These are phyloP conservation scores for Oryzias sinensis DNA, from an alignment of 2,797 vertebrate genomes.

Conservation along the genomic window DNA sequence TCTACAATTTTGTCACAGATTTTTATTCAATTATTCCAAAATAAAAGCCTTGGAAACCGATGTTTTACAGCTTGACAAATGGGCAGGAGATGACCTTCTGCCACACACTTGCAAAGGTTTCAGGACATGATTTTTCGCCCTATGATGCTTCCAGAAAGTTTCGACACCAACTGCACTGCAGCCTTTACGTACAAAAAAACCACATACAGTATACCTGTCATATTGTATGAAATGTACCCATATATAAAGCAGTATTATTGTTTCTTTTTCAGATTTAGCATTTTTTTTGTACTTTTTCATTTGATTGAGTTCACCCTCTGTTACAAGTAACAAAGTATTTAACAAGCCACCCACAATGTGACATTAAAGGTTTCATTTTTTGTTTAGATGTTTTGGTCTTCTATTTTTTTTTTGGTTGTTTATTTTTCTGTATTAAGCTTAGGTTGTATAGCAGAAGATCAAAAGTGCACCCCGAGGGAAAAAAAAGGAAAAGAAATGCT, in stretches of 20 bases:
- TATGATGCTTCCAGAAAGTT: conserved; percentile 13
- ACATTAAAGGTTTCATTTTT: conserved; percentile 36
- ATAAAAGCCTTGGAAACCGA: conserved; percentile 26
- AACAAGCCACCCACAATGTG: conserved; percentile 21
- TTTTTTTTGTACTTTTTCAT: conserved; percentile 21
- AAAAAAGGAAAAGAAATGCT: too few relatives aligned
- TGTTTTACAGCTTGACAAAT: conserved; percentile 12
- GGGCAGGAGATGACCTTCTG: conserved; percentile 24
- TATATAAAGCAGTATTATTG: conserved; percentile 53
- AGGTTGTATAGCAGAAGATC: too few relatives aligned
- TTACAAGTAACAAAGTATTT: conserved; percentile 55
- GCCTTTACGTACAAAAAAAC: conserved; percentile 12
- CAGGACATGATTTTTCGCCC: conserved; percentile 16
- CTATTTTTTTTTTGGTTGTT: conserved; percentile 9
- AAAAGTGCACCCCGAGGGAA: too few relatives aligned
- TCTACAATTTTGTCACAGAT: conserved; percentile 40
- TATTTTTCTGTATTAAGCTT: background rate
- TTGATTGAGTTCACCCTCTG: conserved; percentile 31
- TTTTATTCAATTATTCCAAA: conserved; percentile 43
- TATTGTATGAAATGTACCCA: conserved; percentile 12
- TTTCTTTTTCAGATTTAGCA: conserved; percentile 19
- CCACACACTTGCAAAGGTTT: conserved; percentile 23
- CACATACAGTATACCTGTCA: too few relatives aligned
- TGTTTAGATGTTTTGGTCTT: conserved; percentile 21
- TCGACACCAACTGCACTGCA: conserved; percentile 36